Base-by-base conservation (phyloP, 2,888 invertebrate genomes). In the Xestobium rufovillosum region DNA sequence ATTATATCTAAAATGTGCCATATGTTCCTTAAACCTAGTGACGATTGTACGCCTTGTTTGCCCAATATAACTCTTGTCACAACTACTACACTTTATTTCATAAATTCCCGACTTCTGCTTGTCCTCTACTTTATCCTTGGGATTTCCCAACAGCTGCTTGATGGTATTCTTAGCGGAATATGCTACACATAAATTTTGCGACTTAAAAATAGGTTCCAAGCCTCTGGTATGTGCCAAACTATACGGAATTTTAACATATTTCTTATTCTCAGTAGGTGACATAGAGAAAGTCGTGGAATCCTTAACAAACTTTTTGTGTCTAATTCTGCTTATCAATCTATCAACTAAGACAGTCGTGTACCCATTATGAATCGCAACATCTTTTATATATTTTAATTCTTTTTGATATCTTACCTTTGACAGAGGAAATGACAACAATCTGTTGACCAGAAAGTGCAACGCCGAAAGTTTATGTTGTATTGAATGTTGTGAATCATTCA, bases 361-460 rank as follows among this genome's bases (percentile, higher is more conserved):
- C 23, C n/a, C 23, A 19, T 19, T 19, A 19, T 19, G 23, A 19
- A 19, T n/a, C n/a, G 23, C 23, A 19, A 19, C 23, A 19, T 19
- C n/a, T n/a, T 19, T 19, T 8, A n/a, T 19, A n/a, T 19, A 19
- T 19, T 19, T 19, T 6, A 19, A n/a, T 19, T 19, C 23, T 19
- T 19, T 19, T 19, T 19, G 6, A 19, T 8, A 19, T 6, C 23
- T 19, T 8, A 19, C 23, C n/a, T 8, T n/a, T n/a, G n/a, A n/a
- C n/a, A n/a, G n/a, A n/a, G n/a, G n/a, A n/a, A n/a, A n/a, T n/a
- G n/a, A n/a, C n/a, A 19, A 6, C n/a, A 19, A 19, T 19, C 23
- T 19, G 23, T 19, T 19, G n/a, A 19, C 23, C n/a, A 19, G 23
- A n/a, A 19, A 19, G 23, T 19, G 23, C 23, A 19, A 19, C n/a